Evolutionary conservation across 1,140 invertebrate species (phyloP).

Genomic region (Psix sp.): DNA sequence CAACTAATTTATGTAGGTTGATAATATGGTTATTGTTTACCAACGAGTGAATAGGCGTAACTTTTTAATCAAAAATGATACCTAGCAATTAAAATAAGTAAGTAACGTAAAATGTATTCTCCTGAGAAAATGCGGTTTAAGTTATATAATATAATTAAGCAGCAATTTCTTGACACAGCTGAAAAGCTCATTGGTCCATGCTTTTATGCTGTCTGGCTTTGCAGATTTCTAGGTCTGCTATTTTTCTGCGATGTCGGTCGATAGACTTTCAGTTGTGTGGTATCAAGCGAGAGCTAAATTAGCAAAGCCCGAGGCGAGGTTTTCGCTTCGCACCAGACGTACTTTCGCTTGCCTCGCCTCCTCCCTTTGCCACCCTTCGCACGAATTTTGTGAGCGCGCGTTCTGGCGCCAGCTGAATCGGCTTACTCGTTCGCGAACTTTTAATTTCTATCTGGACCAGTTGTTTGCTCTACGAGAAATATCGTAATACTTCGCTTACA

Average conservation of each 20-base stretch:
- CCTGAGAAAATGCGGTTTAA: too few species aligned
- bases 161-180: too few species aligned
- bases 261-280: slow-evolving; percentile 50
- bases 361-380: slow-evolving; percentile 33
- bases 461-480: slow-evolving; percentile 54
- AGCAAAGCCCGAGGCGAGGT: slow-evolving; percentile 57
- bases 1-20: too few species aligned
- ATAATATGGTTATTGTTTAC: too few species aligned
- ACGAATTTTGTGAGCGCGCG: slow-evolving; percentile 56
- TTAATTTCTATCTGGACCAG: slow-evolving; percentile 63
- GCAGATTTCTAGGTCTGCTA: slow-evolving; percentile 18
- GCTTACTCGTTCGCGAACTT: slow-evolving; percentile 60
- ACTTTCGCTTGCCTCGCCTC: slow-evolving; percentile 36
- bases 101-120: too few species aligned
- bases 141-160: too few species aligned
- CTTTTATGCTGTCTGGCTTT: background rate
- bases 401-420: slow-evolving; percentile 54
- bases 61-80: too few species aligned
- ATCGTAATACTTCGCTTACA: slow-evolving; percentile 46
- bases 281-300: slow-evolving; percentile 57
- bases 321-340: slow-evolving; percentile 45
- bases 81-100: too few species aligned
- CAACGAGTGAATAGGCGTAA: too few species aligned
- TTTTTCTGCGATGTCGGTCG: slow-evolving; percentile 47
- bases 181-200: too few species aligned